A percentile compares a stretch with the other conserved stretches of the same genome.
These are phyloP conservation scores for Aphelocoma coerulescens DNA, from an alignment of 2,113 vertebrate species.

Conservation along the genomic window DNA sequence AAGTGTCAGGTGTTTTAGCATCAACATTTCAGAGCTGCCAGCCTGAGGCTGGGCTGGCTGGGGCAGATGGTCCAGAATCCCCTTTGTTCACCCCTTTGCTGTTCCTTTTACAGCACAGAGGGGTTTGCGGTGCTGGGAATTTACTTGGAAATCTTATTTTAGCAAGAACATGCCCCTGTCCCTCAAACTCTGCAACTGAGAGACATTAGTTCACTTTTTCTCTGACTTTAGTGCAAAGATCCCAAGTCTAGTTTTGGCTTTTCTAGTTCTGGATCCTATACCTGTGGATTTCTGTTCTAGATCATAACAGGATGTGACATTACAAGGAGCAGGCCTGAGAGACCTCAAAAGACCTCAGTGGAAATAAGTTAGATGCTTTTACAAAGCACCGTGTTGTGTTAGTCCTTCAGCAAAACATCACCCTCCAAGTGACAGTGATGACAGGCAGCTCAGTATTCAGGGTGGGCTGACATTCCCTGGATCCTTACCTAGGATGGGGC, in stretches of 20 bases:
- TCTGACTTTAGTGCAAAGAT: neutral
- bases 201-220: neutral
- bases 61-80: neutral
- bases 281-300: neutral
- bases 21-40: neutral
- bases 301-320: rapidly evolving
- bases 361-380: neutral
- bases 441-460: neutral
- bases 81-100: neutral
- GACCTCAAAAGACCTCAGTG: neutral
- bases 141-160: neutral
- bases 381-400: neutral
- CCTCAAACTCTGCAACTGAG: neutral
- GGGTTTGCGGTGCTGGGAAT: neutral
- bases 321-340: neutral
- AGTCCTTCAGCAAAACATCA: neutral
- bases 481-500: constrained; percentile 84
- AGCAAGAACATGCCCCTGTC: neutral
- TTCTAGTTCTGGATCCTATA: neutral
- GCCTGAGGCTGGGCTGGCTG: neutral
- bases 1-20: neutral
- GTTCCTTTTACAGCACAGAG: neutral
- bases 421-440: rapidly evolving
- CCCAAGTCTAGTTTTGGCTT: neutral
- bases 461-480: neutral